phyloP scores from a whole-genome alignment of 2,113 vertebrate genomes.

The Rhombomys opimus region DNA sequence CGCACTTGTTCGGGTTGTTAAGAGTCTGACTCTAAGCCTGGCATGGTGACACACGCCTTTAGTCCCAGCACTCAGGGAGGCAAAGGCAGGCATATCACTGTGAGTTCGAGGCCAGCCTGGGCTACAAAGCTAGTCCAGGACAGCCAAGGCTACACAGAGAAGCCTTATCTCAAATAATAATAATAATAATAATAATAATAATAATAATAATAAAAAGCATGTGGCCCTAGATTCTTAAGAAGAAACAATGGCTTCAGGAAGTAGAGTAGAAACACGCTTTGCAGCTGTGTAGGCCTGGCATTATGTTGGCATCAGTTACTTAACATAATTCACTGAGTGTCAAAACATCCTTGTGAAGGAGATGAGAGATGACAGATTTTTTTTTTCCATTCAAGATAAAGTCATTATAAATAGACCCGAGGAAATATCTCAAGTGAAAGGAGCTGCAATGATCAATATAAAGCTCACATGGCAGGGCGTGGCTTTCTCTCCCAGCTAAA shows the following conservation, averaged over 20 bases:
- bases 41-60: no score
- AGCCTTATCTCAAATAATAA: no score
- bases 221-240: not conserved
- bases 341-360: not conserved
- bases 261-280: not conserved
- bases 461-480: not conserved
- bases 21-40: not conserved
- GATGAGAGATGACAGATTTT: not conserved
- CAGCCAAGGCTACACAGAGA: no score
- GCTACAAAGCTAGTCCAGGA: no score
- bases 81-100: no score
- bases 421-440: not conserved
- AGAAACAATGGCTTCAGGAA: not conserved
- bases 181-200: no score
- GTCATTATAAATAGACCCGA: not conserved
- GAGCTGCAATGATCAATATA: not conserved
- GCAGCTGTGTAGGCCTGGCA: not conserved
- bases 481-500: not conserved
- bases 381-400: slow-evolving; percentile 1
- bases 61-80: no score
- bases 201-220: no score
- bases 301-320: not conserved
- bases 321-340: slow-evolving; percentile 23
- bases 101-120: no score
- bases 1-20: not conserved